Conservation (phyloP, 2,113 vertebrate genomes). For the Tetrax tetrax region DNA sequence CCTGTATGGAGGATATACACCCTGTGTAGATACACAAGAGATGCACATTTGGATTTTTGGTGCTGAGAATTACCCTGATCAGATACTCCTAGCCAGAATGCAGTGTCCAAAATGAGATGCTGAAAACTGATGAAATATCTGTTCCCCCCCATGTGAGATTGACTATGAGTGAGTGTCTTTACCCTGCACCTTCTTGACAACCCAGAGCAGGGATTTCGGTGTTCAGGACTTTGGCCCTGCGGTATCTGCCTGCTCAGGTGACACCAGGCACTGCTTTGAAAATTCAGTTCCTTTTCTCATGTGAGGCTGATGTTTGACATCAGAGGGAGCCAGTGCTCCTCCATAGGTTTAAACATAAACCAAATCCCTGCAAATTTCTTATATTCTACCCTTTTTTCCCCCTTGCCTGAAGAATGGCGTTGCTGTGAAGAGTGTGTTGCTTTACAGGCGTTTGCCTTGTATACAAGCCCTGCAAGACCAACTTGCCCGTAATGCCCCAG, state of each 20-base stretch:
- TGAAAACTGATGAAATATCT: not conserved
- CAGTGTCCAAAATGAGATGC: not conserved
- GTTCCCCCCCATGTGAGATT: not conserved
- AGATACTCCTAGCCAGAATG: not conserved
- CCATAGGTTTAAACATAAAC: not conserved
- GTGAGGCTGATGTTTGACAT: not conserved
- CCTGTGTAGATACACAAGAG: rapidly evolving
- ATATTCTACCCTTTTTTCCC: rapidly evolving
- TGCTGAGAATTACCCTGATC: not conserved
- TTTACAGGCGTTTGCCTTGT: not conserved
- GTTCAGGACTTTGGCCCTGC: not conserved
- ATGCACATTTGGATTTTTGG: not conserved
- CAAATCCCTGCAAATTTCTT: not conserved
- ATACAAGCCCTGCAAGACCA: not conserved
- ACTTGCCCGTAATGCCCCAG: not conserved
- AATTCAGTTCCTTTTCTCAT: not conserved
- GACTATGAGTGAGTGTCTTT: not conserved
- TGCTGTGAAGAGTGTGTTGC: not conserved
- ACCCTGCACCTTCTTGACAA: not conserved
- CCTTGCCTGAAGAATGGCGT: not conserved
- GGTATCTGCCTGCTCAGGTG: not conserved
- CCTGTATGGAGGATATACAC: not conserved
- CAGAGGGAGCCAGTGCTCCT: constrained; percentile 26
- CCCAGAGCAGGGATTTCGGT: not conserved
- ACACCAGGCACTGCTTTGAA: not conserved